phyloP scores from a whole-genome alignment of 2,888 invertebrate species.

The Hoplodrina ambigua region DNA sequence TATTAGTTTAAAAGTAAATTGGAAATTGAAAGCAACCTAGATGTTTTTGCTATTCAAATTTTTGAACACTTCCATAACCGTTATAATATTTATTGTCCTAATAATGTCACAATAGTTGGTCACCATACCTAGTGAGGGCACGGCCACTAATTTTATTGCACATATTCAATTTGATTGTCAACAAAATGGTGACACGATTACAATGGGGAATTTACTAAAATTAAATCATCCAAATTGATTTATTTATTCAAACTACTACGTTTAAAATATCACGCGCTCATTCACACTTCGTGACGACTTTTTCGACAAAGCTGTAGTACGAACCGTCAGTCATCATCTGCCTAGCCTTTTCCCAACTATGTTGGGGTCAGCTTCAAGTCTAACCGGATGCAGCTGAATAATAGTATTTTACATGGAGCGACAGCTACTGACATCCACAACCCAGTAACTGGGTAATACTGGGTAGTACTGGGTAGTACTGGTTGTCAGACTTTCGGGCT shows the following conservation, averaged over 20 bases:
- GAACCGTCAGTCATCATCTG: neutral
- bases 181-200: constrained; percentile 57
- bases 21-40: neutral
- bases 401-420: too few relatives aligned
- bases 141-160: constrained; percentile 67
- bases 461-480: too few relatives aligned
- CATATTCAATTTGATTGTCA: constrained; percentile 62
- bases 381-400: too few relatives aligned
- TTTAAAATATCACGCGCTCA: constrained; percentile 11
- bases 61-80: neutral
- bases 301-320: constrained; percentile 19
- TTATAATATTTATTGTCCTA: constrained; percentile 7
- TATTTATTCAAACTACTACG: constrained; percentile 36
- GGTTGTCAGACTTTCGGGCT: too few relatives aligned
- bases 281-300: constrained; percentile 8
- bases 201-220: constrained; percentile 47
- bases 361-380: too few relatives aligned
- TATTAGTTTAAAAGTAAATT: neutral
- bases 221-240: constrained; percentile 46
- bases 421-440: too few relatives aligned
- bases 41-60: neutral
- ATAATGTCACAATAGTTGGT: constrained; percentile 31
- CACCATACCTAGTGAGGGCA: constrained; percentile 51
- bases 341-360: too few relatives aligned
- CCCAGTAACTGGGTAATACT: too few relatives aligned